Percentiles rank a stretch among this genome's conserved stretches.
Evolutionary conservation across 1,140 invertebrate genomes (phyloP).

Genomic region (Cotesia vestalis): DNA sequence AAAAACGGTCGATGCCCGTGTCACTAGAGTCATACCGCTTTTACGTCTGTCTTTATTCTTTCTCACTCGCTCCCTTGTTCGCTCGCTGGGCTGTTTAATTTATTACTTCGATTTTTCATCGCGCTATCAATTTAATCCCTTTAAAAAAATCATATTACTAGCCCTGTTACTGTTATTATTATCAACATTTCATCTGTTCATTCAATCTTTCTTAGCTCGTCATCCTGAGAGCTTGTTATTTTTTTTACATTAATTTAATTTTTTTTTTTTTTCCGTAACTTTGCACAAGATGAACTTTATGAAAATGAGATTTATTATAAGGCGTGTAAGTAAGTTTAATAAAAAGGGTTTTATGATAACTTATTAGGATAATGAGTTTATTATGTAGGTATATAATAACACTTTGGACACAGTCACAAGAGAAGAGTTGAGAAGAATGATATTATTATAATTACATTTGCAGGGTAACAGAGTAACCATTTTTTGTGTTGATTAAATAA

Average conservation of each 20-base stretch:
- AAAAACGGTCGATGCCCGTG: constrained; percentile 52
- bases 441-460: too few relatives aligned
- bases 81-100: constrained; percentile 18
- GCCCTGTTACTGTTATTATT: not conserved
- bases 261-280: constrained; percentile 1
- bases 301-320: constrained; percentile 17
- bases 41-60: constrained; percentile 48
- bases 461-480: too few relatives aligned
- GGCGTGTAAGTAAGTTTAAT: constrained; percentile 9
- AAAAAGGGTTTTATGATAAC: not conserved
- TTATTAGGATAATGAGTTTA: too few relatives aligned
- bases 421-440: too few relatives aligned
- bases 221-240: not conserved
- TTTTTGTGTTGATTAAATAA: too few relatives aligned
- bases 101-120: constrained; percentile 25
- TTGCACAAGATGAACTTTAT: not conserved
- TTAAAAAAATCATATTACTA: not conserved
- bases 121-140: constrained; percentile 20
- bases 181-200: not conserved
- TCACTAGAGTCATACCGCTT: constrained; percentile 39
- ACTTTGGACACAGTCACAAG: too few relatives aligned
- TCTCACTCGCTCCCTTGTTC: constrained; percentile 19
- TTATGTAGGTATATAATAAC: too few relatives aligned
- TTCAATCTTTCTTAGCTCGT: not conserved
- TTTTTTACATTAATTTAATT: constrained; percentile 11